Percentiles rank a stretch among this genome's conserved stretches.
These are phyloP conservation scores for Myzus persicae DNA, from an alignment of 1,140 invertebrate genomes.

Conservation along the genomic window DNA sequence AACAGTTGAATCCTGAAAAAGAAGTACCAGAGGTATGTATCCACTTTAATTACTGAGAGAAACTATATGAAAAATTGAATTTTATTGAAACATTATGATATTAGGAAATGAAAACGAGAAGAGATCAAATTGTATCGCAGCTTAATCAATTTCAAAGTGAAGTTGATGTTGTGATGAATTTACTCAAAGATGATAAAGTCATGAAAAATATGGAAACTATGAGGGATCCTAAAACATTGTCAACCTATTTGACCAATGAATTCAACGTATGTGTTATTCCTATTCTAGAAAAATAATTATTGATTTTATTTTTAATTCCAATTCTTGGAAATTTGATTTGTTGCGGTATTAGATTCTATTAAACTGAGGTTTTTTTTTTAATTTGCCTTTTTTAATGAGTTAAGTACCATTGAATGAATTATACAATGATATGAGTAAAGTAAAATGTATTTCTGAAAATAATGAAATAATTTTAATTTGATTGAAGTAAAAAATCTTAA, in stretches of 20 bases:
- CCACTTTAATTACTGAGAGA: neutral
- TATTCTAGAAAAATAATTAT: neutral
- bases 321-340: too few species aligned
- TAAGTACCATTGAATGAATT: neutral
- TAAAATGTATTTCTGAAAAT: neutral
- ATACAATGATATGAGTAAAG: neutral
- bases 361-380: neutral
- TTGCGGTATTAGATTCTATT: neutral
- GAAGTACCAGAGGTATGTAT: constrained; percentile 76
- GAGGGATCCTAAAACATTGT: constrained; percentile 91
- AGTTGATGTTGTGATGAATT: constrained; percentile 80
- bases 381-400: neutral
- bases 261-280: constrained; percentile 72
- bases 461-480: too few species aligned
- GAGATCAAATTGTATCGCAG: constrained; percentile 83
- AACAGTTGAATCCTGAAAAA: constrained; percentile 84
- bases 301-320: neutral
- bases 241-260: constrained; percentile 85
- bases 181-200: constrained; percentile 89
- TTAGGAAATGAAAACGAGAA: constrained; percentile 80
- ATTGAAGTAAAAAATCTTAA: neutral
- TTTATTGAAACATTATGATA: constrained; percentile 61
- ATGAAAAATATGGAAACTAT: constrained; percentile 91
- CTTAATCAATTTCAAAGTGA: constrained; percentile 85
- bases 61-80: too few species aligned